Evolutionary conservation across 1,140 invertebrate species (phyloP).

Genomic region (Aphelinus certus): DNA sequence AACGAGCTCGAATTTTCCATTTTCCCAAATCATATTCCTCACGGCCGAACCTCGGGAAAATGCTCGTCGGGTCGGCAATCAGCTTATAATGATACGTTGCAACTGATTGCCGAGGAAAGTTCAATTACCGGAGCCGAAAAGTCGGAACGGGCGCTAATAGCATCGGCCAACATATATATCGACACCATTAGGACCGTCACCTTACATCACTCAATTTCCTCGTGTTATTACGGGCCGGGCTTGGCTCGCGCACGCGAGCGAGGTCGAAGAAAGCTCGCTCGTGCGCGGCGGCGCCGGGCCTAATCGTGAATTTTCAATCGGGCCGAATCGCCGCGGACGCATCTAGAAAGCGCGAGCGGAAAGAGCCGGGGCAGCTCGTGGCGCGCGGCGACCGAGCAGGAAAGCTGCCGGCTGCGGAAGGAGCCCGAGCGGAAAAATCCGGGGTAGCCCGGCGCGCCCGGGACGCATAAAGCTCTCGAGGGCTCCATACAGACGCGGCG

Average conservation of each 20-base stretch:
- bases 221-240: too few relatives aligned
- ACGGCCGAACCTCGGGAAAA: too few relatives aligned
- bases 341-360: background rate
- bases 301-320: constrained; percentile 11
- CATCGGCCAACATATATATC: background rate
- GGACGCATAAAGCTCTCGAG: too few relatives aligned
- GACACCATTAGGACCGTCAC: background rate
- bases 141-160: too few relatives aligned
- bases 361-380: background rate
- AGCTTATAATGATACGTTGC: too few relatives aligned
- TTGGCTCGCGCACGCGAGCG: background rate
- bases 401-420: background rate
- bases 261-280: background rate
- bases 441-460: background rate
- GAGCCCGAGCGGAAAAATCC: background rate
- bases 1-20: too few relatives aligned
- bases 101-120: too few relatives aligned
- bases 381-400: background rate
- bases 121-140: background rate
- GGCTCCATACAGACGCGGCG: too few relatives aligned
- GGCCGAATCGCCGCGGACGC: background rate
- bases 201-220: background rate
- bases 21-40: too few relatives aligned
- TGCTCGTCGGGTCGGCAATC: too few relatives aligned
- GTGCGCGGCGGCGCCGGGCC: background rate